Evolutionary conservation across 2,113 vertebrate species (phyloP).

Genomic region (Puffinus mauretanicus): DNA sequence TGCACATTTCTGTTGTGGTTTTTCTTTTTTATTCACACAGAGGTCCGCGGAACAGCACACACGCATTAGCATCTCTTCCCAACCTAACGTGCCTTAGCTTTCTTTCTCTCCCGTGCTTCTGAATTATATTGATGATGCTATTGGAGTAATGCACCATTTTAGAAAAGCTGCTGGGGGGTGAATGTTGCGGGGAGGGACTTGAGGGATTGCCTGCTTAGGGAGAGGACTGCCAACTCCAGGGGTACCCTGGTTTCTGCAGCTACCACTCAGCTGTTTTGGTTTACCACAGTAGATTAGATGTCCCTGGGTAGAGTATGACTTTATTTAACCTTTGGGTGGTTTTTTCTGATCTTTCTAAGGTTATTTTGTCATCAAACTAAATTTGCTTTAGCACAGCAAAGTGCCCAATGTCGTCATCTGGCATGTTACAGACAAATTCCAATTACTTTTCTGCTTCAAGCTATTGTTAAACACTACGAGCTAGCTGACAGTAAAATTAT

Average conservation of each 20-base stretch:
- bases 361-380: conserved; percentile 80
- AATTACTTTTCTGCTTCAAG: conserved; percentile 84
- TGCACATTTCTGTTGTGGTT: neutral
- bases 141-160: neutral
- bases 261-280: neutral
- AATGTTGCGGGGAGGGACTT: neutral
- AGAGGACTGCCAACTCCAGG: neutral
- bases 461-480: conserved; percentile 87
- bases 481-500: conserved; percentile 90
- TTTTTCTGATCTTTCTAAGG: conserved; percentile 58
- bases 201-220: neutral
- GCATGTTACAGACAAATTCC: conserved; percentile 86
- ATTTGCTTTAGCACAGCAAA: conserved; percentile 75
- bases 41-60: neutral
- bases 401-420: conserved; percentile 78
- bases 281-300: neutral
- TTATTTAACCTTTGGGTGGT: conserved; percentile 35
- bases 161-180: neutral
- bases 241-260: neutral
- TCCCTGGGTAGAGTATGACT: neutral
- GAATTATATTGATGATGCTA: neutral
- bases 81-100: neutral
- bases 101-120: neutral
- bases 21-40: neutral
- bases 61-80: neutral